Base-by-base conservation (phyloP, 1,140 invertebrate species). In the Drosophila pandora region DNA sequence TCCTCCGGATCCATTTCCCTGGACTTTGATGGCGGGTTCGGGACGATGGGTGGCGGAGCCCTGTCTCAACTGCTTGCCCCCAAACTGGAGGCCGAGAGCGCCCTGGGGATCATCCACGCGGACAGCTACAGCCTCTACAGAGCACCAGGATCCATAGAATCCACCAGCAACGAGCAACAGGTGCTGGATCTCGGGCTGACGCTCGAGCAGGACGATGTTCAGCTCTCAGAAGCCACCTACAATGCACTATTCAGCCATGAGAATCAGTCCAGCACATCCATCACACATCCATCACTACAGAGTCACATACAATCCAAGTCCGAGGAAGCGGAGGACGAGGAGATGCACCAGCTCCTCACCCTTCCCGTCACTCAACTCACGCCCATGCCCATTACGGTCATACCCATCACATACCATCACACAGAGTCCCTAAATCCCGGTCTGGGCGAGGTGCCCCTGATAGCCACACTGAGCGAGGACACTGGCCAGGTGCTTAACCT, bases 171-270 rank as follows among this genome's bases (percentile, higher is more conserved):
- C 37, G 84, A 89, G 71, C 90, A 90, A 91, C 90, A 91, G 90
- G 90, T 91, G 90, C 82, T 91, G 50, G 87, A 82, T 70, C 75
- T 91, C 76, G 88, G 74, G 65, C 63, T 85, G 22, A 53, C 74
- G 37, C 69, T 83, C 55, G 67, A 77, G 57, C 56, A 78, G 52
- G 81, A 73, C 49, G 67, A 56, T 22, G 63, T 71, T 41, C 69
- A 71, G 45, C 32, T 74, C 17, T 45, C 60, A 45, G 49, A 68
- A 57, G 62, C 67, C 30, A 79, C 77, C n/a, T 72, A 72, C 49
- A 69, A 48, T 43, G 45, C 62, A 48, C 59, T 72, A 6, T 75
- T 75, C 25, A 10, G 41, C 0, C 67, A 65, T 55, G 57, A 69
- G 13, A 21, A 45, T 45, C 41, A 21, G 4, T 13, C 39, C 39